Conservation (phyloP, 2,113 vertebrate genomes). For the Apaloderma vittatum region DNA sequence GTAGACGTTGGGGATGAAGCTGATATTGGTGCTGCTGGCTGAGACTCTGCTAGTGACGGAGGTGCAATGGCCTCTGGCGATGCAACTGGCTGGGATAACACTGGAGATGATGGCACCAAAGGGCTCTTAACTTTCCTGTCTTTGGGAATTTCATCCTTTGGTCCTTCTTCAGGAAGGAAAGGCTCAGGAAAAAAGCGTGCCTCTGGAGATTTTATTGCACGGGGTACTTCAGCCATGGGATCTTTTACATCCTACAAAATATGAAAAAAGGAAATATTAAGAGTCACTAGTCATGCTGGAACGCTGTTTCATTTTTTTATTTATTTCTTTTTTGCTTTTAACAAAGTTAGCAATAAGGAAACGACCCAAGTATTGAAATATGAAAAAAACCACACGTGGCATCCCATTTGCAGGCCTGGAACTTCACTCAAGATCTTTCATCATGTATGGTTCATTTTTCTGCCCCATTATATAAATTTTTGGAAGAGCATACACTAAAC, state of each 20-base stretch:
- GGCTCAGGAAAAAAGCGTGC: slow-evolving; percentile 82
- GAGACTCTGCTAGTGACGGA: slow-evolving; percentile 72
- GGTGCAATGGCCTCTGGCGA: slow-evolving; percentile 80
- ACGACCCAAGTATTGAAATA: neutral
- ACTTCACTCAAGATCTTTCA: neutral
- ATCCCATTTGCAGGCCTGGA: neutral
- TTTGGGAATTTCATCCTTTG: slow-evolving; percentile 46
- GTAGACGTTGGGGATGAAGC: slow-evolving; percentile 60
- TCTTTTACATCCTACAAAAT: slow-evolving; percentile 8
- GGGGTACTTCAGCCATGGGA: neutral
- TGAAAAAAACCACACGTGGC: fast-evolving
- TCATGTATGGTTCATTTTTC: neutral
- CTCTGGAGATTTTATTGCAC: slow-evolving; percentile 72
- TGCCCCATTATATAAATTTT: neutral
- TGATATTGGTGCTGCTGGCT: slow-evolving; percentile 71
- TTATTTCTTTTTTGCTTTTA: neutral
- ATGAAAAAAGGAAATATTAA: neutral
- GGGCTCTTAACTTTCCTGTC: slow-evolving; percentile 36
- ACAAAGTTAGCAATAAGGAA: neutral
- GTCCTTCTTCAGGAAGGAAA: slow-evolving; percentile 65
- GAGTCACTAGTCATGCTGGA: neutral
- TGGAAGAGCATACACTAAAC: neutral
- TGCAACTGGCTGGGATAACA: slow-evolving; percentile 85
- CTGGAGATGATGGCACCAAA: slow-evolving; percentile 74
- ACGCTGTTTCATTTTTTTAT: fast-evolving